phyloP scores from a whole-genome alignment of 2,113 vertebrate genomes.

The Pomatorhinus ruficollis region DNA sequence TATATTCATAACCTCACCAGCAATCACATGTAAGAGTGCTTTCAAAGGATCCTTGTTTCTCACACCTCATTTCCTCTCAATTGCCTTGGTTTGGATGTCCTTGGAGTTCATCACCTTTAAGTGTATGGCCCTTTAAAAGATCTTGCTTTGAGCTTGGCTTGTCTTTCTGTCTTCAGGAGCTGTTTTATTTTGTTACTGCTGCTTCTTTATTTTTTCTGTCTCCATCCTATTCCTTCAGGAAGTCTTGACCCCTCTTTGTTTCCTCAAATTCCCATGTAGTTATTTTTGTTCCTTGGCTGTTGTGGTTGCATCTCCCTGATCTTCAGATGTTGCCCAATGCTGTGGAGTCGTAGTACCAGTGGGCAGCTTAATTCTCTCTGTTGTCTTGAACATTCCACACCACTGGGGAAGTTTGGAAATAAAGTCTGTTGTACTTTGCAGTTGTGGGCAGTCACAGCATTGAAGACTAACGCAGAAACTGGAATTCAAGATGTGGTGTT shows the following conservation, averaged over 20 bases:
- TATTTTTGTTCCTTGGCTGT: neutral
- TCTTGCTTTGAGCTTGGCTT: neutral
- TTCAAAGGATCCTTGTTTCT: neutral
- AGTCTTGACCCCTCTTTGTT: neutral
- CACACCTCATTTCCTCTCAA: neutral
- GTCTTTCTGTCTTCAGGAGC: neutral
- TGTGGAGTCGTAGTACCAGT: neutral
- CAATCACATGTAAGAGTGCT: neutral
- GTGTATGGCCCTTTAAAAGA: neutral
- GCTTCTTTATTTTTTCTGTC: neutral
- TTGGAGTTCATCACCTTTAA: neutral
- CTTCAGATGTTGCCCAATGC: neutral
- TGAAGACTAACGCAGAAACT: neutral
- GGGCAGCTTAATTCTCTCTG: neutral
- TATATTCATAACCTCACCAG: neutral
- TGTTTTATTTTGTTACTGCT: neutral
- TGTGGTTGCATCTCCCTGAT: neutral
- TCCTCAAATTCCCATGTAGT: neutral
- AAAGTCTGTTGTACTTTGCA: accelerated
- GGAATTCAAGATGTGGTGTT: neutral
- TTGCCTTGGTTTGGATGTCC: neutral
- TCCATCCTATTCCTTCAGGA: neutral
- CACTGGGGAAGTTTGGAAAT: neutral
- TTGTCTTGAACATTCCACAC: neutral
- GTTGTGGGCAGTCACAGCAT: neutral